Percentiles rank a stretch among this genome's conserved stretches.
phyloP scores from a whole-genome alignment of 2,888 invertebrate genomes.

The Drosophila affinis region DNA sequence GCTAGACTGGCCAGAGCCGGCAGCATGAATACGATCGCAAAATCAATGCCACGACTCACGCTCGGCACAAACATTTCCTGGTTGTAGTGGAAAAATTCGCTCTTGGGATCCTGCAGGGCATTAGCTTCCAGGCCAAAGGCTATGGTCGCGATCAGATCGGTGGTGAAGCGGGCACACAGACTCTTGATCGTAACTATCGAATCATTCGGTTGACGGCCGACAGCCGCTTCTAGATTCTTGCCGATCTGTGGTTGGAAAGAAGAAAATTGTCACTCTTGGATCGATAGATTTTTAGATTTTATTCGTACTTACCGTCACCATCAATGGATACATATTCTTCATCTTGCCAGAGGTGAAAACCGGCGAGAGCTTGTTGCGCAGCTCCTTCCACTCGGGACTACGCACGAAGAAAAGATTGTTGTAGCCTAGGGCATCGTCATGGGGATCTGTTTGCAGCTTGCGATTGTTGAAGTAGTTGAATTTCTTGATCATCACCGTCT shows the following conservation, averaged over 20 bases:
- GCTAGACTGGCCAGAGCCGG: constrained; percentile 59
- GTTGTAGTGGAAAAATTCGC: constrained; percentile 79
- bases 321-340: constrained; percentile 81
- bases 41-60: constrained; percentile 52
- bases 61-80: constrained; percentile 54
- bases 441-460: constrained; percentile 61
- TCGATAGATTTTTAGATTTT: not conserved
- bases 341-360: constrained; percentile 83
- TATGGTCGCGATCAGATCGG: constrained; percentile 83
- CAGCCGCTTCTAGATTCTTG: constrained; percentile 53
- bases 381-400: constrained; percentile 83
- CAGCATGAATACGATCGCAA: constrained; percentile 58
- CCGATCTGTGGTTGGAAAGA: constrained; percentile 48
- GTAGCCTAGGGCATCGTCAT: constrained; percentile 81
- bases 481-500: constrained; percentile 84
- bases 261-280: not conserved
- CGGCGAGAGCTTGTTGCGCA: constrained; percentile 83
- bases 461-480: constrained; percentile 83
- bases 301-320: constrained; percentile 65
- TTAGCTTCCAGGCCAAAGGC: constrained; percentile 84
- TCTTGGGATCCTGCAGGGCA: constrained; percentile 77
- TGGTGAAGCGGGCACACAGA: constrained; percentile 70
- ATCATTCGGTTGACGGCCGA: constrained; percentile 7
- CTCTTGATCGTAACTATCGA: constrained; percentile 39
- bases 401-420: constrained; percentile 83